Conservation (phyloP, 2,888 invertebrate species). For the Drosophila neoperkinsi region DNA sequence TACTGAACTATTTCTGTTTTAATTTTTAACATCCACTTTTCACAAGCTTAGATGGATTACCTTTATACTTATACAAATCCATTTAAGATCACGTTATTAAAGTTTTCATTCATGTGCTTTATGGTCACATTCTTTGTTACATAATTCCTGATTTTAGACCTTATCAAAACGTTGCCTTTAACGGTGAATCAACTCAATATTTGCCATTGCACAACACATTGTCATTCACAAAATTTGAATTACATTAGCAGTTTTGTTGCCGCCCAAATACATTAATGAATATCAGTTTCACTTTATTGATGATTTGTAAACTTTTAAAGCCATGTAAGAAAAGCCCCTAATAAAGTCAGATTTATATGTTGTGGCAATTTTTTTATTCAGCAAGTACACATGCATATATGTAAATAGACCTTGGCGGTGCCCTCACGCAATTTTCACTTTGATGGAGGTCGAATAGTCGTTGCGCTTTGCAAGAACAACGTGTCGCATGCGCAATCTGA, state of each 20-base stretch:
- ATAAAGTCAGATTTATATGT: neutral
- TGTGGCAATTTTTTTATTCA: neutral
- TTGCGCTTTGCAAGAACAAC: conserved; percentile 32
- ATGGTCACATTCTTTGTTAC: neutral
- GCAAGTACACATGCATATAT: neutral
- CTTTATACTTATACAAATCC: neutral
- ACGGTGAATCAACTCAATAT: neutral
- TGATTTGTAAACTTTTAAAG: neutral
- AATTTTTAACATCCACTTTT: neutral
- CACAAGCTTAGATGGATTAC: neutral
- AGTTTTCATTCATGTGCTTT: neutral
- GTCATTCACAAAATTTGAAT: neutral
- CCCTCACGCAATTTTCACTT: neutral
- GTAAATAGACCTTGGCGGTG: neutral
- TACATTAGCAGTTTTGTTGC: neutral
- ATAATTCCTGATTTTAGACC: neutral
- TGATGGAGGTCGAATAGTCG: neutral
- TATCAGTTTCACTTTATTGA: too few species aligned
- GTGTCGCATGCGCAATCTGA: conserved; percentile 60
- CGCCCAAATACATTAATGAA: too few species aligned
- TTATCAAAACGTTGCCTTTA: neutral
- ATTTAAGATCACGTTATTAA: neutral
- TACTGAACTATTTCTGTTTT: neutral
- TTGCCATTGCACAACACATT: neutral
- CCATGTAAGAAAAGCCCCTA: neutral